Evolutionary conservation across 92 coral and sea anemone genomes (phyloP).

Genomic region (Epizoanthus ramosus): DNA sequence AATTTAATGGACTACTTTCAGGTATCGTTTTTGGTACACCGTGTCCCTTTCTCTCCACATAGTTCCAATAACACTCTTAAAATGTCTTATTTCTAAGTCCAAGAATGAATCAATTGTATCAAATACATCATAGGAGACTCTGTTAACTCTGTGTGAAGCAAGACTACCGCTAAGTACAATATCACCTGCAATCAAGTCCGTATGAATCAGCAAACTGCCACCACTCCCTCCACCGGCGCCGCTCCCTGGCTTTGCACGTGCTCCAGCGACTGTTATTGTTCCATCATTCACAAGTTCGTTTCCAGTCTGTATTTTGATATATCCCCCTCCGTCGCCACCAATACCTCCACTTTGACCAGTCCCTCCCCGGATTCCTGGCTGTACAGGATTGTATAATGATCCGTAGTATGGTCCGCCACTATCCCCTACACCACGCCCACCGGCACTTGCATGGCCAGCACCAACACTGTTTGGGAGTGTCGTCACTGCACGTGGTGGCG

Average conservation of each 20-base stretch:
- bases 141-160: too few relatives aligned
- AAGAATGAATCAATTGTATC: too few relatives aligned
- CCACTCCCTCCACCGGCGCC: conserved; percentile 81
- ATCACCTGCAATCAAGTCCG: conserved; percentile 56
- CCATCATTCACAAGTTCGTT: conserved; percentile 61
- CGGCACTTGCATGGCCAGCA: conserved; percentile 69
- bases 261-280: conserved; percentile 63
- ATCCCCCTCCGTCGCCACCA: conserved; percentile 72
- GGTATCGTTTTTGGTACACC: too few relatives aligned
- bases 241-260: conserved; percentile 51
- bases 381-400: conserved; percentile 60
- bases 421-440: conserved; percentile 58
- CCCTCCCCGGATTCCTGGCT: conserved; percentile 62
- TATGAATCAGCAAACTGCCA: conserved; percentile 59
- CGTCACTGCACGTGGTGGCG: conserved; percentile 28
- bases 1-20: too few relatives aligned
- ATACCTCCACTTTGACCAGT: conserved; percentile 34
- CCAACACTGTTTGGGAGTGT: conserved; percentile 55
- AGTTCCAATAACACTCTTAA: too few relatives aligned
- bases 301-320: conserved; percentile 58
- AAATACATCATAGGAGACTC: too few relatives aligned
- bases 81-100: too few relatives aligned
- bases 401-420: conserved; percentile 62
- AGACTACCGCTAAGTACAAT: background rate
- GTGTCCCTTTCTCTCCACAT: too few relatives aligned